Conservation (phyloP, 2,113 vertebrate species). For the Phodopus roborovskii region DNA sequence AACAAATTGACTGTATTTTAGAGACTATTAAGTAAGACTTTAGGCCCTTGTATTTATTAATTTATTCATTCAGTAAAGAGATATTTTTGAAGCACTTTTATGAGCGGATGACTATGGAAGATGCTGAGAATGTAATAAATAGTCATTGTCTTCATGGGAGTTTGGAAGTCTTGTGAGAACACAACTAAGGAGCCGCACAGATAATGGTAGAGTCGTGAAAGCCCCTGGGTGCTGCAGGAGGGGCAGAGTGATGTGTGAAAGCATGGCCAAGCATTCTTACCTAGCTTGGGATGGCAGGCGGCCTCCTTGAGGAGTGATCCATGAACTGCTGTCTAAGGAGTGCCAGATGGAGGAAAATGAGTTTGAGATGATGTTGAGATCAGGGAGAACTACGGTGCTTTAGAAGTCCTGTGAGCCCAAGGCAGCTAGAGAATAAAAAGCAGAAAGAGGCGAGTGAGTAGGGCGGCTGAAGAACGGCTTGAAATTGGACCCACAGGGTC, state of each 20-base stretch:
- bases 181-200: neutral
- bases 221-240: neutral
- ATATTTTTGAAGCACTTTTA: conserved; percentile 4
- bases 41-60: neutral
- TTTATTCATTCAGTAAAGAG: conserved; percentile 9
- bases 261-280: neutral
- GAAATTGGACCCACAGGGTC: neutral
- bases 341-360: neutral
- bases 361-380: neutral
- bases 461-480: neutral
- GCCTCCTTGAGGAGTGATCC: neutral
- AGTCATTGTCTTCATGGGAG: neutral
- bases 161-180: neutral
- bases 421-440: neutral
- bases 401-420: neutral
- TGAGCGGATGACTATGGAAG: neutral
- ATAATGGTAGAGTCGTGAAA: neutral
- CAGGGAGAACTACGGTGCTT: neutral
- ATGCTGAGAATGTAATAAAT: neutral
- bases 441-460: neutral
- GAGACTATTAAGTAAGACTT: conserved; percentile 42
- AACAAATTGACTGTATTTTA: conserved; percentile 1
- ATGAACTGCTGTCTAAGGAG: neutral
- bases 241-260: neutral
- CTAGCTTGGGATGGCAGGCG: neutral